Evolutionary conservation across 2,113 vertebrate species (phyloP).

Genomic region (Melanocharis versteri): DNA sequence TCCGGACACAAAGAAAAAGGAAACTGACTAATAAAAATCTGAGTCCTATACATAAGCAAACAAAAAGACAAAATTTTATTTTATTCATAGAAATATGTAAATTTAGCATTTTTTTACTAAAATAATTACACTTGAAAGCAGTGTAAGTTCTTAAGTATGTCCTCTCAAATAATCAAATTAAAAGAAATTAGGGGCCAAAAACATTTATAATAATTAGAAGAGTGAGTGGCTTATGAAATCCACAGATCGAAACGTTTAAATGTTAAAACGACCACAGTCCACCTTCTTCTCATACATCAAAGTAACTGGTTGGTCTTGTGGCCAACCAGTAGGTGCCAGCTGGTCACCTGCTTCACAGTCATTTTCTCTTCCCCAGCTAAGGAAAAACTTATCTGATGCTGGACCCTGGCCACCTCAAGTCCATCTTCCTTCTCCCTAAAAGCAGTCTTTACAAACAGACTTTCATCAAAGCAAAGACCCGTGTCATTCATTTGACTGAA

Average conservation of each 20-base stretch:
- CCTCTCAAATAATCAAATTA: background rate
- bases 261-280: background rate
- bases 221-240: background rate
- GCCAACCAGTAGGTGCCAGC: background rate
- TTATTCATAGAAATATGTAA: background rate
- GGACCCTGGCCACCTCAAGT: background rate
- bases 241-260: background rate
- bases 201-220: background rate
- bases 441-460: background rate
- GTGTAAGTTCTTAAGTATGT: background rate
- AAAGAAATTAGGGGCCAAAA: background rate
- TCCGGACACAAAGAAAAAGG: background rate
- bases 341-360: background rate
- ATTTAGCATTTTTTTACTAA: background rate
- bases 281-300: background rate
- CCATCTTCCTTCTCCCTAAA: background rate
- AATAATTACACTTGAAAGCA: background rate
- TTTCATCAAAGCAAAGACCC: background rate
- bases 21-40: background rate
- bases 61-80: background rate
- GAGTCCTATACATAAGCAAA: background rate
- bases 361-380: background rate
- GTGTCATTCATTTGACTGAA: background rate
- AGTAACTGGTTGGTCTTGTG: background rate
- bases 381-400: background rate